A percentile compares a stretch with the other conserved stretches of the same genome.
phyloP scores from a whole-genome alignment of 2,888 invertebrate genomes.

The Biston betularia region DNA sequence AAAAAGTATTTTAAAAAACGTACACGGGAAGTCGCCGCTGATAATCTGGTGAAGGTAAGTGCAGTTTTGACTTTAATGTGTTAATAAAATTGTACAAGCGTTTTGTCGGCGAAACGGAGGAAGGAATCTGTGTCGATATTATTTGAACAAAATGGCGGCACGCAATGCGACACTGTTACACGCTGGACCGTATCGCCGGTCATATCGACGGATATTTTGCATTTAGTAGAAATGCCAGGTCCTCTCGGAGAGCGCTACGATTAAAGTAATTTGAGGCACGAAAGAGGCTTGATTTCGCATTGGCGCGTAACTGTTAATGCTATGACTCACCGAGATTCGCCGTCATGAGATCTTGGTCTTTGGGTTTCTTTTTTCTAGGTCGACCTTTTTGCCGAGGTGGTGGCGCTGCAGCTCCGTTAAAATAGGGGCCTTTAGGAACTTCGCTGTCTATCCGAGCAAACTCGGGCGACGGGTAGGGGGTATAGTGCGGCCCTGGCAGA shows the following conservation, averaged over 20 bases:
- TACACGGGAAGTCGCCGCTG: slow-evolving; percentile 79
- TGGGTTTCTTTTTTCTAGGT: slow-evolving; percentile 96
- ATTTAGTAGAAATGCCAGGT: not conserved
- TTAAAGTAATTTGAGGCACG: not conserved
- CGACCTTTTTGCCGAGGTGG: slow-evolving; percentile 96
- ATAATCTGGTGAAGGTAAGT: slow-evolving; percentile 82
- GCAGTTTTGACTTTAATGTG: slow-evolving; percentile 85
- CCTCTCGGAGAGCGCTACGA: not conserved
- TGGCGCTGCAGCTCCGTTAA: slow-evolving; percentile 83
- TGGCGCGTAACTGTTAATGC: slow-evolving; percentile 14
- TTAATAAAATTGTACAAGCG: slow-evolving; percentile 82
- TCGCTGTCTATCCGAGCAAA: slow-evolving; percentile 82
- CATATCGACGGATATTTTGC: slow-evolving; percentile 32
- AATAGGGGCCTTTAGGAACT: slow-evolving; percentile 84
- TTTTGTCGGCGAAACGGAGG: slow-evolving; percentile 76
- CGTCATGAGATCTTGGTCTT: slow-evolving; percentile 94
- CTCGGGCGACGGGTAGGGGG: slow-evolving; percentile 87
- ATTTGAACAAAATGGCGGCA: slow-evolving; percentile 57
- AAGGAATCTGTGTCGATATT: slow-evolving; percentile 60
- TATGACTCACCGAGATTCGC: slow-evolving; percentile 92
- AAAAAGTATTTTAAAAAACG: slow-evolving; percentile 69
- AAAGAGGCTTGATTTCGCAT: slow-evolving; percentile 23
- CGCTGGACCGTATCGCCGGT: not conserved
- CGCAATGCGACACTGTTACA: slow-evolving; percentile 45
- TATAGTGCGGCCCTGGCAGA: slow-evolving; percentile 77